Evolutionary conservation across 2,888 invertebrate genomes (phyloP).

Genomic region (Catonia carolina): DNA sequence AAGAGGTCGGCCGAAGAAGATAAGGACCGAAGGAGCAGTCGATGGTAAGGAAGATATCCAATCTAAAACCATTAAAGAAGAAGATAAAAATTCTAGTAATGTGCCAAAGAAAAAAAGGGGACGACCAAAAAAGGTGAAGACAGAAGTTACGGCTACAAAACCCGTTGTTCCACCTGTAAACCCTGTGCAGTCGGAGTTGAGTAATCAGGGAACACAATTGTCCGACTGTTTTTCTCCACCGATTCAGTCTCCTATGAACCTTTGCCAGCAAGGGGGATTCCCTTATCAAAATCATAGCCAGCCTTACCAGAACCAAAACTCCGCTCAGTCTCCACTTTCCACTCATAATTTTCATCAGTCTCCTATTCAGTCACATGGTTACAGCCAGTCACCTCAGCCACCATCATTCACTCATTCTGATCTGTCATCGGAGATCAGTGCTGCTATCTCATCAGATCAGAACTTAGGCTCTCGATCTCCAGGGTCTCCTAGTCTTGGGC

Average conservation of each 20-base stretch:
- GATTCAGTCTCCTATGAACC: constrained; percentile 47
- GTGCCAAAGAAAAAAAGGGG: constrained; percentile 83
- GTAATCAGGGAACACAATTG: constrained; percentile 13
- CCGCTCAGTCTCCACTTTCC: constrained; percentile 37
- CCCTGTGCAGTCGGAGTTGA: background rate
- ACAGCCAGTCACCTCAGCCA: constrained; percentile 41
- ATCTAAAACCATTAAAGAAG: constrained; percentile 33
- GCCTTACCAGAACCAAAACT: constrained; percentile 35
- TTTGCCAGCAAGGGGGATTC: constrained; percentile 41
- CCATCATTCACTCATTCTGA: constrained; percentile 58
- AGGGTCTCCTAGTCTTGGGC: constrained; percentile 57
- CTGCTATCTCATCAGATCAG: constrained; percentile 64
- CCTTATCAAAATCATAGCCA: constrained; percentile 35
- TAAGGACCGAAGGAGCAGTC: constrained; percentile 57
- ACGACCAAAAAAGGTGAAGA: constrained; percentile 75
- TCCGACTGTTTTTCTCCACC: constrained; percentile 47
- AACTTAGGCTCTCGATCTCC: constrained; percentile 56
- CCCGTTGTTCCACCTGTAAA: constrained; percentile 11
- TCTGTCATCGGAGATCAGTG: constrained; percentile 68
- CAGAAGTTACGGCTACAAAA: constrained; percentile 23
- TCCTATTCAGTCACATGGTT: constrained; percentile 44
- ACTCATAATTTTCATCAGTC: constrained; percentile 40
- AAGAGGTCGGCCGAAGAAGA: constrained; percentile 80
- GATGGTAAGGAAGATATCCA: constrained; percentile 39
- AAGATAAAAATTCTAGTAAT: constrained; percentile 30